Base-by-base conservation (phyloP, 2,113 vertebrate genomes). In the Pogonocichla stellata region DNA sequence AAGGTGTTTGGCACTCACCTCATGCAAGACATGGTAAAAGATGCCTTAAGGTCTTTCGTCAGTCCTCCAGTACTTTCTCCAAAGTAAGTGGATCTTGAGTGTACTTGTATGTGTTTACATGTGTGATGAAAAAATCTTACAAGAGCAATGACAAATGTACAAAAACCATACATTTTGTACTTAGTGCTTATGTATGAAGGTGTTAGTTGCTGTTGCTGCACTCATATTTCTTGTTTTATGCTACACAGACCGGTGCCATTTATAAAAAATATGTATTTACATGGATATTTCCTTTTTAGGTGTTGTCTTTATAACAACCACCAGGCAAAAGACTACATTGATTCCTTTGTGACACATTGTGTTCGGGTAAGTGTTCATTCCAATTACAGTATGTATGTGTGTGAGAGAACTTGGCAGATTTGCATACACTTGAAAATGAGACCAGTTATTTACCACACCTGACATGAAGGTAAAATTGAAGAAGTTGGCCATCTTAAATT, bases 1-100 rank as follows among this genome's bases (percentile, higher is more conserved):
- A 99, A 99, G 88, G 99, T 99, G 60, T 99, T 99, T 95, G 99
- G 99, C 82, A 99, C 99, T 65, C 99, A 99, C 81, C 98, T 99
- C 93, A 99, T 99, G 99, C 99, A 99, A 97, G 99, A 99, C 93
- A 99, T 99, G 99, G 99, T 99, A 78, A 99, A 99, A 98, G 99
- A 99, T 95, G 99, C 99, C 42, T 97, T 99, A 83, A 98, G 99
- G 62, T 99, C 98, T 97, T 99, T 99, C 38, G 99, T 99, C 88
- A 99, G 99, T 95, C 99, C 99, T 71, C 99, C 99, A 66, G 99
- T 99, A 60, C 99, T 99, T 90, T 99, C 99, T 64, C 97, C 99
- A 75, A 99, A 99, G 99, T 99, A 98, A 99, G 99, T 98, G 78
- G 19, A 61, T 61, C 40, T 53, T 82, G 24, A 53, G 7, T 93